Percentiles rank a stretch among this genome's conserved stretches.
Evolutionary conservation across 1,140 invertebrate genomes (phyloP).

Genomic region (Ips typographus): DNA sequence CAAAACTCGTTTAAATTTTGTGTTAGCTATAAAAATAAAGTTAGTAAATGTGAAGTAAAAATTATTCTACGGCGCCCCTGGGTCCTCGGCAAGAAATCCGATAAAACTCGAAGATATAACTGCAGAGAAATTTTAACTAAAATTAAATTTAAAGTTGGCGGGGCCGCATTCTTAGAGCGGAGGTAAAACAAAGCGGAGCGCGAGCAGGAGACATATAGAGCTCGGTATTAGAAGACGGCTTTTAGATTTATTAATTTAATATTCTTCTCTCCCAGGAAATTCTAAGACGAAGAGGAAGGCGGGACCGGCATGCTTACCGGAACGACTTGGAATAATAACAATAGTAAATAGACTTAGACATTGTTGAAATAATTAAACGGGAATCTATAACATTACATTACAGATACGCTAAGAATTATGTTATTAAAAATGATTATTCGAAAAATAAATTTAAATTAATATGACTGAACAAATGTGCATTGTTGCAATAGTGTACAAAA

Average conservation of each 20-base stretch:
- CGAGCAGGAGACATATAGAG: conserved; percentile 13
- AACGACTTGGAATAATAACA: too few species aligned
- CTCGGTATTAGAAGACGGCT: conserved; percentile 19
- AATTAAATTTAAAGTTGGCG: conserved; percentile 33
- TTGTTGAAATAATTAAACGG: too few species aligned
- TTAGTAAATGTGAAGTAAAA: neutral
- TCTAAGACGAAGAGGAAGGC: too few species aligned
- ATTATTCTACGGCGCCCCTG: neutral
- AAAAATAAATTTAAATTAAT: too few species aligned
- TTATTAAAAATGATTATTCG: too few species aligned
- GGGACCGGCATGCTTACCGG: neutral
- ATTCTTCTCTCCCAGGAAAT: neutral
- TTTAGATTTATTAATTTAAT: conserved; percentile 28
- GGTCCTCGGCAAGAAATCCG: conserved; percentile 14
- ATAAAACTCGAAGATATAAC: conserved; percentile 30
- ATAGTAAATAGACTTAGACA: too few species aligned
- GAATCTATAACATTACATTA: too few species aligned
- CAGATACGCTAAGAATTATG: too few species aligned
- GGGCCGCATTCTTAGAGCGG: conserved; percentile 17
- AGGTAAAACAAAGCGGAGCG: conserved; percentile 26
- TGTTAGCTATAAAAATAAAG: neutral
- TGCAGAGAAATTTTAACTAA: conserved; percentile 34
- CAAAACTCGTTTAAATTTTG: neutral
- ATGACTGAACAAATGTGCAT: too few species aligned
- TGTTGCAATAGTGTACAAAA: too few species aligned